Evolutionary conservation across 2,888 invertebrate genomes (phyloP).

Genomic region (Synergus itoensis): DNA sequence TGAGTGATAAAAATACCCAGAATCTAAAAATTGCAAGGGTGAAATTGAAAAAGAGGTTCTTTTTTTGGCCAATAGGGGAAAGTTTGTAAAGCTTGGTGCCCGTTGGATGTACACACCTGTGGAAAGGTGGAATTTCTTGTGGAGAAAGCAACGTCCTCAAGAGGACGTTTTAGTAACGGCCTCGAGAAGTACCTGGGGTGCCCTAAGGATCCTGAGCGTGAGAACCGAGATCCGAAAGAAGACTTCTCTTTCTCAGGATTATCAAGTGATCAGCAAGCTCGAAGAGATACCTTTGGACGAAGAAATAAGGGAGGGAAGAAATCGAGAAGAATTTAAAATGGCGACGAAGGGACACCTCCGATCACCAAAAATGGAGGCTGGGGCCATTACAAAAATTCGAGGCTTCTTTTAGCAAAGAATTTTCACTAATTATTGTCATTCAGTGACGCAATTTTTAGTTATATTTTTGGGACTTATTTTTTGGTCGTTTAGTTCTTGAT

Average conservation of each 20-base stretch:
- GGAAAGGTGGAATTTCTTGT: conserved; percentile 22
- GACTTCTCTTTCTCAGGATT: conserved; percentile 70
- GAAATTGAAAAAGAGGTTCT: neutral
- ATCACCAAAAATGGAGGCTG: conserved; percentile 6
- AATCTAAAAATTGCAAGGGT: neutral
- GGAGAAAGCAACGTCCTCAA: conserved; percentile 34
- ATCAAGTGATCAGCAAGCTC: conserved; percentile 68
- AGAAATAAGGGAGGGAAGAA: neutral
- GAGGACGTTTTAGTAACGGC: conserved; percentile 41
- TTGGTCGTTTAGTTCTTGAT: too few species aligned
- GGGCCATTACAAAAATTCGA: neutral
- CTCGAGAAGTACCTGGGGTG: conserved; percentile 46
- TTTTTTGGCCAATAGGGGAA: neutral
- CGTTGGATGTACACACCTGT: conserved; percentile 32
- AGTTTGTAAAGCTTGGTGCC: neutral
- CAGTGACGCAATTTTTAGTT: too few species aligned
- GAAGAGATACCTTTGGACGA: conserved; percentile 63
- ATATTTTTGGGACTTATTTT: too few species aligned
- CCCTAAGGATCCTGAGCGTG: conserved; percentile 67
- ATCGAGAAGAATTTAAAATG: conserved; percentile 9
- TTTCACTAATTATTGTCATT: too few species aligned
- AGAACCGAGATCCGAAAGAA: conserved; percentile 72
- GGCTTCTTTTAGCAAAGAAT: neutral
- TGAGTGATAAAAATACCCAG: neutral
- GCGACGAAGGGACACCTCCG: neutral